Conservation (phyloP, 1,140 invertebrate species). For the Tetramorium alpestre region DNA sequence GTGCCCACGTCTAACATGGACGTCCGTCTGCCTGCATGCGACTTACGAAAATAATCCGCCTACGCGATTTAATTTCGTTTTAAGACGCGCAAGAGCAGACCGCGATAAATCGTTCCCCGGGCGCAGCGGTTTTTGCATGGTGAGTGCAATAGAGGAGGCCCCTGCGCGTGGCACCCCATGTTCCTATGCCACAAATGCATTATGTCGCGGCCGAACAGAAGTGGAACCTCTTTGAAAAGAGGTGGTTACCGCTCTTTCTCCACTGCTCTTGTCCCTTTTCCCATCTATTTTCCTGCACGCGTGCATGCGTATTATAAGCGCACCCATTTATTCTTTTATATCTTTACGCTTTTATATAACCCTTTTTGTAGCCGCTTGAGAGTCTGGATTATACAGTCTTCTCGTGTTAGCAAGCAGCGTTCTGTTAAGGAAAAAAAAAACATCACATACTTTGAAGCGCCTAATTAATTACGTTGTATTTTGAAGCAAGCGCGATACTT, state of each 20-base stretch:
- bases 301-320: background rate
- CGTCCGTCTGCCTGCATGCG: conserved; percentile 25
- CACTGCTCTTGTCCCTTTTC: background rate
- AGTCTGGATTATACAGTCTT: background rate
- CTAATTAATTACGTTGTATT: conserved; percentile 22
- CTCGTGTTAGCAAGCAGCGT: background rate
- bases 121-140: conserved; percentile 26
- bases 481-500: background rate
- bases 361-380: background rate
- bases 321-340: background rate
- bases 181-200: background rate
- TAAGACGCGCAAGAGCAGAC: background rate
- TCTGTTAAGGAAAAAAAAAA: background rate
- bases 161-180: background rate
- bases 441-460: background rate
- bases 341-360: conserved; percentile 1
- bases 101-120: conserved; percentile 34
- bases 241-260: background rate
- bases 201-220: background rate
- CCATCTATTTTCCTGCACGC: conserved; percentile 19
- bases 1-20: conserved; percentile 49
- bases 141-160: background rate
- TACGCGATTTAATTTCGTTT: conserved; percentile 46
- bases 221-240: background rate
- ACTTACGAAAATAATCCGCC: conserved; percentile 49